Evolutionary conservation across 1,140 invertebrate genomes (phyloP).

Genomic region (Wiebesia pumilae): DNA sequence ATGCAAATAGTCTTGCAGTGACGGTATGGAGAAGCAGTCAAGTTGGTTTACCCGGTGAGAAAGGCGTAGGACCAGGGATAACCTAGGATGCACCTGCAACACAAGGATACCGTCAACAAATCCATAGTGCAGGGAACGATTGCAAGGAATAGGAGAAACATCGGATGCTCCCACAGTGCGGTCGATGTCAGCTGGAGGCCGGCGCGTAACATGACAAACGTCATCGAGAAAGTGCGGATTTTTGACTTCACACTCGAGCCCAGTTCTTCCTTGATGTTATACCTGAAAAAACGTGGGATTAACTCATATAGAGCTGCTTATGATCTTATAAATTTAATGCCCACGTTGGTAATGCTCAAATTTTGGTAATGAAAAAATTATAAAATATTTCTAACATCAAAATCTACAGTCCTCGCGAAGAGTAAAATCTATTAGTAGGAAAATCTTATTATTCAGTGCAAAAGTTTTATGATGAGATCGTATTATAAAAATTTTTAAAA

Average conservation of each 20-base stretch:
- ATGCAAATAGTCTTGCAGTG: no score
- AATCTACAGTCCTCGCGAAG: no score
- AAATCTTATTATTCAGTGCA: no score
- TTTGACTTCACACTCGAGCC: constrained; percentile 56
- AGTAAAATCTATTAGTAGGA: no score
- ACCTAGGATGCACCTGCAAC: constrained; percentile 58
- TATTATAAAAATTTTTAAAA: no score
- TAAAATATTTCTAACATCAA: no score
- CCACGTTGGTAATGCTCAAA: no score
- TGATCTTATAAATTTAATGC: no score
- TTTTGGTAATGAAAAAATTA: no score
- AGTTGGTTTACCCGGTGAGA: constrained; percentile 64
- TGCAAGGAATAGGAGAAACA: constrained; percentile 63
- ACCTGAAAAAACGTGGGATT: constrained; percentile 55
- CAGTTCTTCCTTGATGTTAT: constrained; percentile 65
- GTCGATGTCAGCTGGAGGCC: constrained; percentile 68
- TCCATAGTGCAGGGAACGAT: constrained; percentile 68
- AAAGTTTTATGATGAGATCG: no score
- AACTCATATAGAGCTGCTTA: no score
- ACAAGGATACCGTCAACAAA: constrained; percentile 57
- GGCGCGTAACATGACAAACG: constrained; percentile 68
- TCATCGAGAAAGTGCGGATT: constrained; percentile 67
- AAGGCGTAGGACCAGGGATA: constrained; percentile 69
- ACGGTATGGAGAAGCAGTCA: no score
- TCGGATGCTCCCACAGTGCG: constrained; percentile 58